Conservation (phyloP, 2,797 vertebrate genomes). For the Phalloptychus januarius region DNA sequence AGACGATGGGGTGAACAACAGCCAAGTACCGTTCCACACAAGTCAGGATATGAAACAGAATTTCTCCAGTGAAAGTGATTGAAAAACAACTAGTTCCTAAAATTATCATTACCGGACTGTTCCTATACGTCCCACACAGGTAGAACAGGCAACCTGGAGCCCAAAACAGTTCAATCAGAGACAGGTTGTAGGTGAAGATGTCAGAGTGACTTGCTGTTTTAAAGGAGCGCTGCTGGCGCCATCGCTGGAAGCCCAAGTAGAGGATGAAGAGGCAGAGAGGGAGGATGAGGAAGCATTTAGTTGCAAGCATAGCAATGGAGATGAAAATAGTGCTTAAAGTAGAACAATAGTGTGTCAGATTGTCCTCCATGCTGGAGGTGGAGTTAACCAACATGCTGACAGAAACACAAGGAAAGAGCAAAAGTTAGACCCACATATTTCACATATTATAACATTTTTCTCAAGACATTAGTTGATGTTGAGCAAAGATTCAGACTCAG, state of each 20-base stretch:
- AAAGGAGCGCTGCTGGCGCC: slow-evolving; percentile 18
- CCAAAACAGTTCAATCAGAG: slow-evolving; percentile 14
- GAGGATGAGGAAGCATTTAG: slow-evolving; percentile 7
- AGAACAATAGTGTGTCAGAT: background rate
- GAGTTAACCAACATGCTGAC: slow-evolving; percentile 3
- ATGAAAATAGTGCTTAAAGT: fast-evolving
- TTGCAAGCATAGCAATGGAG: fast-evolving
- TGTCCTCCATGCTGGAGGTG: background rate
- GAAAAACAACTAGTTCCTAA: background rate
- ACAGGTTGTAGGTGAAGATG: slow-evolving; percentile 37
- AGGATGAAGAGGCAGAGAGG: slow-evolving; percentile 16
- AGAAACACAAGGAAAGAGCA: background rate
- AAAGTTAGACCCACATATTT: background rate
- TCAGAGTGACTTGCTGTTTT: slow-evolving; percentile 10
- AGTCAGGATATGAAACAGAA: background rate
- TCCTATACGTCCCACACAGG: fast-evolving
- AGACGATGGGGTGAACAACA: slow-evolving; percentile 45
- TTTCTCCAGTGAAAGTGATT: fast-evolving
- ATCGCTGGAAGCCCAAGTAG: slow-evolving; percentile 2
- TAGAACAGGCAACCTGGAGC: background rate
- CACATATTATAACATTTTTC: no score
- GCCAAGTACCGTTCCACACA: slow-evolving; percentile 49
- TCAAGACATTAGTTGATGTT: no score
- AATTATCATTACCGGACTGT: background rate
- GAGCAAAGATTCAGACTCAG: no score